phyloP scores from a whole-genome alignment of 2,888 invertebrate species.

The Hypena proboscidalis region DNA sequence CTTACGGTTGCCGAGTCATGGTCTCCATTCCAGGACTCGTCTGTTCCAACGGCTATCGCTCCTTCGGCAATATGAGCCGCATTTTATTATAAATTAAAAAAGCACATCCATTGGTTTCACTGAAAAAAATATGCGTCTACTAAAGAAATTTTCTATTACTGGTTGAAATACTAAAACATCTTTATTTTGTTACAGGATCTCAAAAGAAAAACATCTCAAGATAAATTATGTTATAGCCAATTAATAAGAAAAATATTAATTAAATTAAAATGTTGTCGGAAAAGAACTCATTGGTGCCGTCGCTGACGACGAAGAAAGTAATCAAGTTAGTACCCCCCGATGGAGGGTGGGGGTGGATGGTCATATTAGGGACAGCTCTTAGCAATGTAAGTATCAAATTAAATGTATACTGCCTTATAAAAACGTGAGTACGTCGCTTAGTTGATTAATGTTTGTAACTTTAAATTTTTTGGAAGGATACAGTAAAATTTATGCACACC shows the following conservation, averaged over 20 bases:
- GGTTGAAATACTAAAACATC: not conserved
- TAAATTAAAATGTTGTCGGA: constrained; percentile 55
- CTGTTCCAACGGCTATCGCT: too few species aligned
- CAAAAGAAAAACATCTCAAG: not conserved
- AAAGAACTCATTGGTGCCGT: constrained; percentile 51
- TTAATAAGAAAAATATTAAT: constrained; percentile 23
- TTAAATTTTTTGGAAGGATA: too few species aligned
- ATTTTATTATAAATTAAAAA: too few species aligned
- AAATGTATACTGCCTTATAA: too few species aligned
- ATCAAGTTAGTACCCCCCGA: constrained; percentile 85
- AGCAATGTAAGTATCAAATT: constrained; percentile 88
- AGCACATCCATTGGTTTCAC: too few species aligned
- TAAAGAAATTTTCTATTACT: not conserved
- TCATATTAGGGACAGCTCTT: constrained; percentile 87
- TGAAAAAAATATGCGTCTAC: too few species aligned
- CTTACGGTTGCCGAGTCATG: too few species aligned
- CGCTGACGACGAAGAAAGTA: constrained; percentile 60
- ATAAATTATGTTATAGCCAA: constrained; percentile 31
- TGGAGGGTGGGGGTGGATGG: constrained; percentile 91
- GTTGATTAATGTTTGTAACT: too few species aligned
- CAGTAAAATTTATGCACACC: too few species aligned
- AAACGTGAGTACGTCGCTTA: too few species aligned
- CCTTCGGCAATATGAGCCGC: too few species aligned
- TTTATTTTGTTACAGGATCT: constrained; percentile 29
- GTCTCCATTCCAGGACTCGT: too few species aligned